A percentile compares a stretch with the other conserved stretches of the same genome.
Conservation (phyloP, 2,888 invertebrate species). For the Drosophila monieri region DNA sequence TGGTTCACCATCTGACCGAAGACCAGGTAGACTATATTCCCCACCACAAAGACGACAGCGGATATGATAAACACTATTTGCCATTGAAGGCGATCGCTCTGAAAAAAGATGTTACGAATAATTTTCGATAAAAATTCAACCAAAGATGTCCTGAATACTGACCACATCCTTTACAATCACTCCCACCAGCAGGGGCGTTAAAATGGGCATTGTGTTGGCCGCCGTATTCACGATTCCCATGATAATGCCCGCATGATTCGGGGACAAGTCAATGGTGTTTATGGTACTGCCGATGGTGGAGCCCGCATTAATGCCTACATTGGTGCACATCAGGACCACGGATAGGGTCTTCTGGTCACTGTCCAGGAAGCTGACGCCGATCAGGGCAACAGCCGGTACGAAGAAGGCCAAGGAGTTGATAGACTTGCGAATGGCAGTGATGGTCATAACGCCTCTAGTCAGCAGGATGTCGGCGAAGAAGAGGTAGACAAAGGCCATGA, state of each 20-base stretch:
- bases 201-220: slow-evolving; percentile 86
- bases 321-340: slow-evolving; percentile 85
- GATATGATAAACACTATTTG: slow-evolving; percentile 86
- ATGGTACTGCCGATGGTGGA: slow-evolving; percentile 86
- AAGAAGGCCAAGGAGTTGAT: slow-evolving; percentile 82
- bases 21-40: slow-evolving; percentile 85
- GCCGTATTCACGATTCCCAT: slow-evolving; percentile 89
- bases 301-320: slow-evolving; percentile 86
- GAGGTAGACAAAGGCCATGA: slow-evolving; percentile 84
- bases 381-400: slow-evolving; percentile 85
- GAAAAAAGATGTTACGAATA: neutral
- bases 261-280: slow-evolving; percentile 89
- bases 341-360: slow-evolving; percentile 81
- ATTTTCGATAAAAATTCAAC: too few relatives aligned
- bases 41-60: slow-evolving; percentile 84
- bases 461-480: slow-evolving; percentile 84
- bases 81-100: slow-evolving; percentile 84
- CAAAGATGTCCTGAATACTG: slow-evolving; percentile 48
- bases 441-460: slow-evolving; percentile 81
- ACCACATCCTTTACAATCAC: slow-evolving; percentile 86
- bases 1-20: slow-evolving; percentile 85
- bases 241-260: slow-evolving; percentile 88
- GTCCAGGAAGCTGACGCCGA: slow-evolving; percentile 85
- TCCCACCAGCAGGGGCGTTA: slow-evolving; percentile 87
- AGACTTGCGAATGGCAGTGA: slow-evolving; percentile 75